These are phyloP conservation scores for Cephalopachus bancanus DNA, from an alignment of 2,797 vertebrate genomes.

Conservation along the genomic window DNA sequence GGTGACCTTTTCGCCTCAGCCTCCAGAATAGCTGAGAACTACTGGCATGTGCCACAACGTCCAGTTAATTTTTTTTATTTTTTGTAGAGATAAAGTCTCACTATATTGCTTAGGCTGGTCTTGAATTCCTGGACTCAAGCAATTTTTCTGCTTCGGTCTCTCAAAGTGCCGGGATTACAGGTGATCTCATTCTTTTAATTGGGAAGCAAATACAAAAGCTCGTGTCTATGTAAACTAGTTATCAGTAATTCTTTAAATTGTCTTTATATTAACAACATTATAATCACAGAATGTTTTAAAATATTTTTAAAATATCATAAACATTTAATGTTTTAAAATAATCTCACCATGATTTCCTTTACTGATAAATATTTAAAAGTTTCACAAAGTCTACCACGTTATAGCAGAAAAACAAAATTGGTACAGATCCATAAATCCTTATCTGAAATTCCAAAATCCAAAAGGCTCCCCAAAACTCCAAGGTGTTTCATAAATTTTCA, in stretches of 20 bases:
- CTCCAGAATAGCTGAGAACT: no score
- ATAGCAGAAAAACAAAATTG: constrained; percentile 59
- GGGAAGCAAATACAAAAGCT: constrained; percentile 19
- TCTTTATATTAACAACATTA: constrained; percentile 9
- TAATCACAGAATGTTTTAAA: neutral
- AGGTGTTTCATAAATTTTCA: constrained; percentile 1
- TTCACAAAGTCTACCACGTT: constrained; percentile 12
- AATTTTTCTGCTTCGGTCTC: no score
- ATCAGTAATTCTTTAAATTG: neutral
- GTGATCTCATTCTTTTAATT: neutral
- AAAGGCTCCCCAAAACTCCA: neutral
- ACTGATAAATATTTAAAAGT: constrained; percentile 38
- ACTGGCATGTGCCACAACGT: no score
- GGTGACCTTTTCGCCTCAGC: no score
- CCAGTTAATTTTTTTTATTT: no score
- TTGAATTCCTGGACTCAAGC: no score
- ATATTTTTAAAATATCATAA: constrained; percentile 22
- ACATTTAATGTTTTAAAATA: constrained; percentile 54
- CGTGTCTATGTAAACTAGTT: neutral
- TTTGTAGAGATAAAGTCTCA: no score
- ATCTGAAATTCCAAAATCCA: constrained; percentile 59
- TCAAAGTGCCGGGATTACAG: no score
- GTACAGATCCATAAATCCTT: neutral
- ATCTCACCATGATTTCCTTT: constrained; percentile 34
- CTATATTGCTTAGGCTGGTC: no score